Evolutionary conservation across 2,888 invertebrate species (phyloP).

Genomic region (Synanthedon vespiformis): DNA sequence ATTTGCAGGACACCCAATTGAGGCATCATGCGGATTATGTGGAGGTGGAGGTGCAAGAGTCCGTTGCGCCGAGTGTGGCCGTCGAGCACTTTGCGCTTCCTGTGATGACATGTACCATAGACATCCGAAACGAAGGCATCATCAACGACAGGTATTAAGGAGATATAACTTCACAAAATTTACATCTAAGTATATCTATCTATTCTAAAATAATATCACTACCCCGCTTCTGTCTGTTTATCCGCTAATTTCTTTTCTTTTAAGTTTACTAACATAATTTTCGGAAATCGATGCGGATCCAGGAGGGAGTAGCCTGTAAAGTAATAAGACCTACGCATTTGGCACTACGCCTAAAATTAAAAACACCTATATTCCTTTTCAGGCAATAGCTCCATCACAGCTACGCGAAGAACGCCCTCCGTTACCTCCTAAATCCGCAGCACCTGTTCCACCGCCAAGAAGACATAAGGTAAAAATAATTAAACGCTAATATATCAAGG

Average conservation of each 20-base stretch:
- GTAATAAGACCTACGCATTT: not conserved
- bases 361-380: slow-evolving; percentile 2
- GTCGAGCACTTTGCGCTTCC: slow-evolving; percentile 87
- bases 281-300: too few relatives aligned
- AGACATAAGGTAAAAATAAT: slow-evolving; percentile 45
- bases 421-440: slow-evolving; percentile 52
- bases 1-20: slow-evolving; percentile 58
- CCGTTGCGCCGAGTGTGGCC: slow-evolving; percentile 84
- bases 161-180: not conserved
- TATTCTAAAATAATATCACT: not conserved
- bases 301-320: not conserved
- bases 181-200: not conserved
- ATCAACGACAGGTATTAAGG: slow-evolving; percentile 77
- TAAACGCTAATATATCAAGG: not conserved
- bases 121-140: slow-evolving; percentile 88
- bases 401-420: slow-evolving; percentile 58
- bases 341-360: not conserved
- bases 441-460: slow-evolving; percentile 63
- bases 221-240: not conserved
- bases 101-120: slow-evolving; percentile 96
- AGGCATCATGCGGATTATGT: slow-evolving; percentile 82
- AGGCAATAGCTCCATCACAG: slow-evolving; percentile 48
- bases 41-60: slow-evolving; percentile 86
- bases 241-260: not conserved
- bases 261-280: not conserved